These are phyloP conservation scores for Amblyornis subalaris DNA, from an alignment of 2,113 vertebrate genomes.

Conservation along the genomic window DNA sequence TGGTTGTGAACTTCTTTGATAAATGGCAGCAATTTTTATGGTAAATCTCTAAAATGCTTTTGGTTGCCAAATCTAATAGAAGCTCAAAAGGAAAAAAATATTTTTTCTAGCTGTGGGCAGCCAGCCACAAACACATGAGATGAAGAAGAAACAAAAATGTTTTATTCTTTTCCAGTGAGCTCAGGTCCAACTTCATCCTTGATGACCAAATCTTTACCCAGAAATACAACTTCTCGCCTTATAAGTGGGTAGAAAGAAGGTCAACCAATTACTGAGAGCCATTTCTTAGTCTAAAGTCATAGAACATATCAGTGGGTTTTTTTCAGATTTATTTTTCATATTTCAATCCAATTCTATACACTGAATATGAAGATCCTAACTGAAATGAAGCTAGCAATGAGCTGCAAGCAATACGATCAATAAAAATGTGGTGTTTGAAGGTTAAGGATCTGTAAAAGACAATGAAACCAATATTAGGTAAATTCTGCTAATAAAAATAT, in stretches of 20 bases:
- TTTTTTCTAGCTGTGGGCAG: neutral
- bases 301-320: neutral
- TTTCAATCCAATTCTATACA: neutral
- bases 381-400: neutral
- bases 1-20: neutral
- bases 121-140: neutral
- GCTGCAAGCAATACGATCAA: neutral
- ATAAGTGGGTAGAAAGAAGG: neutral
- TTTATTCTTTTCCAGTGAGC: neutral
- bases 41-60: neutral
- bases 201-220: neutral
- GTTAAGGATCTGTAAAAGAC: neutral
- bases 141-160: neutral
- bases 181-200: neutral
- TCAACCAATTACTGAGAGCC: neutral
- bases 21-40: neutral
- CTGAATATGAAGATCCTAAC: neutral
- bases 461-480: neutral
- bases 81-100: neutral
- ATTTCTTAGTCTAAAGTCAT: neutral
- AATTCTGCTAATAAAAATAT: neutral
- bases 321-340: neutral
- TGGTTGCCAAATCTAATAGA: neutral
- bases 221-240: neutral
- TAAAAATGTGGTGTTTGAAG: neutral